Percentiles rank a stretch among this genome's conserved stretches.
phyloP scores from a whole-genome alignment of 2,113 vertebrate genomes.

The Sander lucioperca region DNA sequence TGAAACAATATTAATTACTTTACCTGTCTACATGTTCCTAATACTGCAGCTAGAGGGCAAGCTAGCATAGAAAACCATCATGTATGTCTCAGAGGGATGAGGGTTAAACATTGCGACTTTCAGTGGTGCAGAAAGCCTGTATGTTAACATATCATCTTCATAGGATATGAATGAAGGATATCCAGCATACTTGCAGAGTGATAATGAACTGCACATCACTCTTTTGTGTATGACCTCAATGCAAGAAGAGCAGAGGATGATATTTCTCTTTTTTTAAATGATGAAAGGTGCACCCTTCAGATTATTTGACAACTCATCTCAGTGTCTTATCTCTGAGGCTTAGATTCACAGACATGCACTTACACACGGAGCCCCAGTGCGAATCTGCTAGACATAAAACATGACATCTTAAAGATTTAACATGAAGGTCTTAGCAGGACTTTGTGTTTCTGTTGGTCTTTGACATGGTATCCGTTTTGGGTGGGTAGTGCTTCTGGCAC shows the following conservation, averaged over 20 bases:
- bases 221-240: not conserved
- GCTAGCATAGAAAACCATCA: constrained; percentile 57
- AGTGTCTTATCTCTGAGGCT: constrained; percentile 28
- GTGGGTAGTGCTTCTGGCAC: constrained; percentile 56
- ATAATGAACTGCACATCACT: not conserved
- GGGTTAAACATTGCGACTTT: not conserved
- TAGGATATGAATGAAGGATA: constrained; percentile 11
- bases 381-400: constrained; percentile 44
- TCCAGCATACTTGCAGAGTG: not conserved
- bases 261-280: constrained; percentile 22
- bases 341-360: constrained; percentile 24
- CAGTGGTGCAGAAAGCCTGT: not conserved
- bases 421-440: constrained; percentile 49
- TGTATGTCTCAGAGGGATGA: constrained; percentile 1
- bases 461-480: constrained; percentile 62
- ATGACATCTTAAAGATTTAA: constrained; percentile 61
- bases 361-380: not conserved
- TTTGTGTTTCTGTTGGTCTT: constrained; percentile 54
- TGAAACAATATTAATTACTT: constrained; percentile 3
- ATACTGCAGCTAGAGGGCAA: constrained; percentile 73
- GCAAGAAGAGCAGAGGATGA: not conserved
- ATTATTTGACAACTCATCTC: constrained; percentile 26
- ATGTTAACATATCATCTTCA: constrained; percentile 30
- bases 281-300: constrained; percentile 22
- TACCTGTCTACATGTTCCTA: constrained; percentile 35